Conservation (phyloP, 2,888 invertebrate species). For the Ormia ochracea region DNA sequence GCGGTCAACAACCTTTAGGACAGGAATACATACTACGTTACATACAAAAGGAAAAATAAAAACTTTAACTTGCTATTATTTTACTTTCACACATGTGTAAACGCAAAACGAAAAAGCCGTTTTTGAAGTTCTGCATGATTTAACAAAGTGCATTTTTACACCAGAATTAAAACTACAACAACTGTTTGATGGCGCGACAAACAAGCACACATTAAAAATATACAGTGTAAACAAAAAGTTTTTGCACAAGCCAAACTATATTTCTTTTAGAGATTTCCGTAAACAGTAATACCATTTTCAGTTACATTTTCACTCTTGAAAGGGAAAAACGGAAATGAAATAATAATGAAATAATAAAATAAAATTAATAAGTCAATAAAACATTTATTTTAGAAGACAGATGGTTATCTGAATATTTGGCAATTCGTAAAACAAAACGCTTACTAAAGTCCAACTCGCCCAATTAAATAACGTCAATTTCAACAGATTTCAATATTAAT, state of each 20-base stretch:
- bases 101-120: slow-evolving; percentile 14
- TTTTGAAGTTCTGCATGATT: slow-evolving; percentile 61
- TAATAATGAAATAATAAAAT: no score
- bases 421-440: no score
- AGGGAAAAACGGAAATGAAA: no score
- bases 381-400: no score
- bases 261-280: background rate
- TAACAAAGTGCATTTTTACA: slow-evolving; percentile 54
- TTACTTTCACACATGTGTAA: slow-evolving; percentile 28
- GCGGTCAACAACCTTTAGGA: slow-evolving; percentile 55
- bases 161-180: slow-evolving; percentile 29
- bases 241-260: background rate
- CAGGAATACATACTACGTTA: slow-evolving; percentile 9
- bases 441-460: no score
- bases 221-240: background rate
- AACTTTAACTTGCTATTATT: slow-evolving; percentile 40
- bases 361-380: no score
- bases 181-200: background rate
- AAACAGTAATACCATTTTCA: no score
- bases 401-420: no score
- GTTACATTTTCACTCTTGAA: no score
- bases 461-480: no score
- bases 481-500: no score
- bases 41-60: slow-evolving; percentile 3
- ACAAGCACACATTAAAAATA: background rate